Base-by-base conservation (phyloP, 2,113 vertebrate species). In the Onychostoma macrolepis region DNA sequence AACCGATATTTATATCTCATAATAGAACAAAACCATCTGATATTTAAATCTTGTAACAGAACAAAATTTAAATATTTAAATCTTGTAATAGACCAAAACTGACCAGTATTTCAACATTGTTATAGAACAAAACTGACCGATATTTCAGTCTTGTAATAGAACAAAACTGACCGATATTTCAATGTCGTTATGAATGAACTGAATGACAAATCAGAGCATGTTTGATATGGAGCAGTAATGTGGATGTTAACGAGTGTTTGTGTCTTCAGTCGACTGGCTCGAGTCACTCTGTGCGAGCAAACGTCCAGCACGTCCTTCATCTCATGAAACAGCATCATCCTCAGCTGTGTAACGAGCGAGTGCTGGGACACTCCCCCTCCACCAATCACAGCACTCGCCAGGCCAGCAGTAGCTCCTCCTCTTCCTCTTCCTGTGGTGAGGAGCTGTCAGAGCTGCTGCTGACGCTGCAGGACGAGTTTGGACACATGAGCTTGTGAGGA, bases 281-380 rank as follows among this genome's bases (percentile, higher is more conserved):
- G 77, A 99, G 97, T 90, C 97, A 98, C 89, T 98, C 98, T 0
- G 98, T 99, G 48, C 94, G 96, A 11, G 98, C 98, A 88, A 99
- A 99, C 0, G 97, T 99, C 61, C 98, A 99, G 87, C 96, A 98
- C 0, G 98, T 99, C 50, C 90, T 99, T 11, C 97, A 99, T 88
- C 95, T 98, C 5, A 95, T 99, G 95, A 99, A 99, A 85, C 96
- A 96, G 24, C 98, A 99, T 91, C 96, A 96, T 0, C 97, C 96
- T 58, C 96, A 94, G 81, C 89, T 99, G 69, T 99, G 98, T 93
- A 99, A 99, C 78, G 95, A 94, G 5, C 95, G 89, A 0, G 97
- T 99, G 41, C 91, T 99, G 10, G 96, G 92, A 0, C 93, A 89
- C 24, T 79, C 61, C 91, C 61, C 9, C 41, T 93, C 91, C 0